Conservation (phyloP, 2,113 vertebrate genomes). For the Etheostoma cragini region DNA sequence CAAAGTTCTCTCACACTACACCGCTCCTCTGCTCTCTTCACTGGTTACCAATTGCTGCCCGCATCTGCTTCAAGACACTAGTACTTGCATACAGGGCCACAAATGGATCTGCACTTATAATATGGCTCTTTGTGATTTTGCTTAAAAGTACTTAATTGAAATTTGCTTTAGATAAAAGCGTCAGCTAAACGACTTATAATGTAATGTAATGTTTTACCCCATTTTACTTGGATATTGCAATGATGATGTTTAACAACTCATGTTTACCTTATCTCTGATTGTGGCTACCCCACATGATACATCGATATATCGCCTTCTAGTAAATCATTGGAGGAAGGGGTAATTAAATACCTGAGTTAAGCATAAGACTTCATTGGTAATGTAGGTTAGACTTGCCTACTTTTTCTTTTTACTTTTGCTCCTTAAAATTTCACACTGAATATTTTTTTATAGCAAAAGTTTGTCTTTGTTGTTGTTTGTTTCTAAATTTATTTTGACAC, state of each 20-base stretch:
- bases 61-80: too few species aligned
- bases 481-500: slow-evolving; percentile 30
- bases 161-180: too few species aligned
- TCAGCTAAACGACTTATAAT: too few species aligned
- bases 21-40: too few species aligned
- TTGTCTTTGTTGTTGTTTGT: slow-evolving; percentile 5
- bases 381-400: slow-evolving; percentile 52
- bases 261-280: background rate
- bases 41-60: too few species aligned
- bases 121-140: too few species aligned
- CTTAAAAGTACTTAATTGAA: too few species aligned
- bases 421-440: background rate
- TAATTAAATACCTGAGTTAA: slow-evolving; percentile 68
- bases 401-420: slow-evolving; percentile 2
- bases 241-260: background rate
- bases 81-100: too few species aligned
- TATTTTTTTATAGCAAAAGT: background rate
- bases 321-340: slow-evolving; percentile 26
- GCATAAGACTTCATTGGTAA: slow-evolving; percentile 55
- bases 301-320: background rate
- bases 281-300: background rate
- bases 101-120: too few species aligned
- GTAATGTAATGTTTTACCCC: background rate
- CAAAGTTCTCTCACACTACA: too few species aligned
- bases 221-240: background rate